phyloP scores from a whole-genome alignment of 2,888 invertebrate genomes.

The Globia sparganii region DNA sequence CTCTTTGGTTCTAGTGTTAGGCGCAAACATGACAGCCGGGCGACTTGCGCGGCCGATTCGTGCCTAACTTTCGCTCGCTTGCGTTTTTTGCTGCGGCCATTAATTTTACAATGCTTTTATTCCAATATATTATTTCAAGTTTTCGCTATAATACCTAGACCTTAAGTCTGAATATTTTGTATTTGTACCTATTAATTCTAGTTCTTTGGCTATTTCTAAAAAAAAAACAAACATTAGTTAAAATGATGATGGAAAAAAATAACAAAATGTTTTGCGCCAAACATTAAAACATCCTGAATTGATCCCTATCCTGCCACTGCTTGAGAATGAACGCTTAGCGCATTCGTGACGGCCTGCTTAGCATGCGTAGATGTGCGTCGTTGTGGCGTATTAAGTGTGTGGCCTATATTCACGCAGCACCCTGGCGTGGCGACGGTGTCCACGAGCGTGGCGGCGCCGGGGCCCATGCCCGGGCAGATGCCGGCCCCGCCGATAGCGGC shows the following conservation, averaged over 20 bases:
- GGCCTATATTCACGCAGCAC: conserved; percentile 75
- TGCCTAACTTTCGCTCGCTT: conserved; percentile 44
- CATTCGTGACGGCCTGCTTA: conserved; percentile 44
- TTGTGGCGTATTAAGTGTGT: conserved; percentile 44
- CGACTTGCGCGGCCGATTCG: conserved; percentile 27
- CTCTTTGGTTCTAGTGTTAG: conserved; percentile 65
- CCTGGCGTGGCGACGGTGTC: conserved; percentile 86
- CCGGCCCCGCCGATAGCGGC: conserved; percentile 70
- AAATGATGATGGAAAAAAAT: background rate
- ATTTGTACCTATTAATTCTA: background rate
- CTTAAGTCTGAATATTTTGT: conserved; percentile 8
- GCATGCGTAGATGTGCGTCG: conserved; percentile 37
- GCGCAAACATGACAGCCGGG: conserved; percentile 52
- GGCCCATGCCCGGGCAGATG: conserved; percentile 76
- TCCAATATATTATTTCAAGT: conserved; percentile 25
- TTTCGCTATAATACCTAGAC: conserved; percentile 30
- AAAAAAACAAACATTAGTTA: background rate
- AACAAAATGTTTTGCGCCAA: conserved; percentile 56
- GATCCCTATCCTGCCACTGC: conserved; percentile 56
- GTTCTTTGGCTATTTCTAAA: conserved; percentile 13
- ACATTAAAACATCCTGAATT: conserved; percentile 58
- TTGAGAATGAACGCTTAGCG: conserved; percentile 69
- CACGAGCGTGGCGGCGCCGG: conserved; percentile 82
- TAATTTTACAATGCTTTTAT: conserved; percentile 44
- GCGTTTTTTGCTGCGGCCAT: conserved; percentile 47